Conservation (phyloP, 37 sponge, comb jelly and placozoan species). For the Beroe forskalii region DNA sequence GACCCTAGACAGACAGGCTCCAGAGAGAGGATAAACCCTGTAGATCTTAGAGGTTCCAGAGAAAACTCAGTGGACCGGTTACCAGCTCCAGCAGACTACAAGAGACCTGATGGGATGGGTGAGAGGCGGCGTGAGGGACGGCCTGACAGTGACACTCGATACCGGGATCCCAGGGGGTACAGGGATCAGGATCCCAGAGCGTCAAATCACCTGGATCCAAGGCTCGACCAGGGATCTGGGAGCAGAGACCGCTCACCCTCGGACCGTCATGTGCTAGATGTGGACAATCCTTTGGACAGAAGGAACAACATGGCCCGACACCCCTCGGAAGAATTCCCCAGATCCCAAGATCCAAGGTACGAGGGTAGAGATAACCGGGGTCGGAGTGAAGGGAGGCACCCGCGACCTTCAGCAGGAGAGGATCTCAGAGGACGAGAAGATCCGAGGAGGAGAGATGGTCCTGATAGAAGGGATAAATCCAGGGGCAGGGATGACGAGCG, state of each 20-base stretch:
- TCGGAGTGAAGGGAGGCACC: background rate
- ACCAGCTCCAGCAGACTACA: background rate
- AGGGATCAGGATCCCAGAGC: background rate
- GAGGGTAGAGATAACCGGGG: background rate
- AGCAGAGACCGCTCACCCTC: background rate
- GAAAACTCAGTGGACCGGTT: background rate
- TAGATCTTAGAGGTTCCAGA: too few relatives aligned
- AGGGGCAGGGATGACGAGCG: background rate
- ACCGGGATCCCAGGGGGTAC: slow-evolving; percentile 1
- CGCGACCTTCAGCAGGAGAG: background rate
- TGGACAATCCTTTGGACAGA: background rate
- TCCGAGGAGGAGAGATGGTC: background rate
- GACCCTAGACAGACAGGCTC: background rate
- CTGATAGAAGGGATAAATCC: background rate
- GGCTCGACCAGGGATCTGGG: too few relatives aligned
- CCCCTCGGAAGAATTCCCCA: too few relatives aligned
- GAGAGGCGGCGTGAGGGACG: background rate
- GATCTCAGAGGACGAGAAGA: background rate
- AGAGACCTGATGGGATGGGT: too few relatives aligned
- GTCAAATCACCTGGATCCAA: background rate
- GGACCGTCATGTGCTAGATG: background rate
- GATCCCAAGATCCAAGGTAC: too few relatives aligned
- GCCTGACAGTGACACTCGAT: background rate
- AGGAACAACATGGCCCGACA: background rate
- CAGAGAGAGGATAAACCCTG: slow-evolving; percentile 13